Percentiles rank a stretch among this genome's conserved stretches.
phyloP scores from a whole-genome alignment of 2,113 vertebrate species.

The Amblyopsis rosae region DNA sequence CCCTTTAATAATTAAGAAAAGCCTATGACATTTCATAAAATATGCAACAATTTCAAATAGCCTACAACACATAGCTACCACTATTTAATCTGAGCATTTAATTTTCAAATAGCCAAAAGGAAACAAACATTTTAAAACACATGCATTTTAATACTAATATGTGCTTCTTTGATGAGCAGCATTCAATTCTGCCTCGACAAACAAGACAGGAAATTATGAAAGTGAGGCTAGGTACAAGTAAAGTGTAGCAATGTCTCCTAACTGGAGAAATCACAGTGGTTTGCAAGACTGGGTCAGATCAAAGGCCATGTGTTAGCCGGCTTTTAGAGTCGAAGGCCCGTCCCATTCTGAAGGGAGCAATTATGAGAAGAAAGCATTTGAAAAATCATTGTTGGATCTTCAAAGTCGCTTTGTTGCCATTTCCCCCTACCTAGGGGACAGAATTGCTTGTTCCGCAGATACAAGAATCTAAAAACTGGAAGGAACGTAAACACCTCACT shows the following conservation, averaged over 20 bases:
- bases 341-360: constrained; percentile 21
- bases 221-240: background rate
- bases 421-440: background rate
- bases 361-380: constrained; percentile 13
- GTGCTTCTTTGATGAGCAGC: background rate
- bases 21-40: background rate
- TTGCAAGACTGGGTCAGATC: constrained; percentile 21
- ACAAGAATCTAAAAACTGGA: background rate
- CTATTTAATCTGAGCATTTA: background rate
- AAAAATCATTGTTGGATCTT: constrained; percentile 32
- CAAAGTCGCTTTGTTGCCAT: constrained; percentile 21
- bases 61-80: background rate
- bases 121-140: background rate
- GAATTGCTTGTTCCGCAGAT: background rate
- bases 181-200: background rate
- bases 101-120: background rate
- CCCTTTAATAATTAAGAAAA: background rate
- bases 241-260: background rate
- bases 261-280: background rate
- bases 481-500: background rate
- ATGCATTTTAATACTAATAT: no score
- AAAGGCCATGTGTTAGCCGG: constrained; percentile 18
- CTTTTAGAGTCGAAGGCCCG: constrained; percentile 3
- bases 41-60: background rate
- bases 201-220: background rate